Conservation (phyloP, 2,113 vertebrate genomes). For the Lepus timidus region DNA sequence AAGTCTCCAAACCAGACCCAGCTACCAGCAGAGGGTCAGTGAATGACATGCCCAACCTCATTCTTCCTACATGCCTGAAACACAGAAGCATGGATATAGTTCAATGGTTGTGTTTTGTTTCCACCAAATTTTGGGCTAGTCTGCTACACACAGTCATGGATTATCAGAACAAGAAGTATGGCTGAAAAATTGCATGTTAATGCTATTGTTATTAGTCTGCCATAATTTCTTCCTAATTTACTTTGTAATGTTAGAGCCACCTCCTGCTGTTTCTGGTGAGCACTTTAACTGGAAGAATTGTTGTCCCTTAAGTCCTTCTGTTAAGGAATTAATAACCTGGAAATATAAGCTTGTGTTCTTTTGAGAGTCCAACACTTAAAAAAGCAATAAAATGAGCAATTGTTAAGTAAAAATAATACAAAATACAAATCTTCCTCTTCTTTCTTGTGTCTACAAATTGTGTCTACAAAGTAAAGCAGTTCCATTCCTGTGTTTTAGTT, state of each 20-base stretch:
- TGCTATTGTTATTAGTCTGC: background rate
- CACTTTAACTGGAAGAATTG: conserved; percentile 20
- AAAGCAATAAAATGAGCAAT: conserved; percentile 30
- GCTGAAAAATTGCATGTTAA: background rate
- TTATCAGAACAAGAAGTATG: background rate
- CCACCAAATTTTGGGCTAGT: background rate
- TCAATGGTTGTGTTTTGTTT: background rate
- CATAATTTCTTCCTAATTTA: conserved; percentile 25
- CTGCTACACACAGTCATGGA: background rate
- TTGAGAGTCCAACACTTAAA: background rate
- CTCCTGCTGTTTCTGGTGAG: conserved; percentile 46
- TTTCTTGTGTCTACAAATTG: conserved; percentile 11
- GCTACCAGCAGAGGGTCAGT: background rate
- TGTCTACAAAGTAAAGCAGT: background rate
- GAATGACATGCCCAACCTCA: background rate
- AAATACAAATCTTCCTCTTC: conserved; percentile 31
- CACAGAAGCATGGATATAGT: background rate
- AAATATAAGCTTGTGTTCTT: background rate
- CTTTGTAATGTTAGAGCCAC: conserved; percentile 35
- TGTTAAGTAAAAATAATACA: conserved; percentile 47
- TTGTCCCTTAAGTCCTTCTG: background rate
- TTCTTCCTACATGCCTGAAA: background rate
- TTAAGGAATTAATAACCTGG: conserved; percentile 20
- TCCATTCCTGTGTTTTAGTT: background rate
- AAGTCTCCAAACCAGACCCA: background rate